Evolutionary conservation across 2,888 invertebrate genomes (phyloP).

Genomic region (Mechanitis messenoides): DNA sequence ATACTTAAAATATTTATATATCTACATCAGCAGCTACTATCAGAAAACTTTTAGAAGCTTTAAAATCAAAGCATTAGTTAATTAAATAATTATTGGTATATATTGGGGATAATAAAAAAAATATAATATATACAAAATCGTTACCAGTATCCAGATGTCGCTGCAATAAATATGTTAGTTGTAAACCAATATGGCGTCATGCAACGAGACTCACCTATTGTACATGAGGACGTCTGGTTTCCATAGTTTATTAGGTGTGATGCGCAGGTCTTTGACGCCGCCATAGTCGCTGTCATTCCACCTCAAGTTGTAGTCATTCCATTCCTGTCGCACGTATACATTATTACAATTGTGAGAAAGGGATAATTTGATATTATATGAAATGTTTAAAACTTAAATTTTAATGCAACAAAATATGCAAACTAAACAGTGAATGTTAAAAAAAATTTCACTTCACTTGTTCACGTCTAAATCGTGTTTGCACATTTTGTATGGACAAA

Average conservation of each 20-base stretch:
- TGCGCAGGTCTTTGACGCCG: conserved; percentile 93
- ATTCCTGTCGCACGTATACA: conserved; percentile 83
- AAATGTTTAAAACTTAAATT: conserved; percentile 6
- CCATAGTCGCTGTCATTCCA: conserved; percentile 98
- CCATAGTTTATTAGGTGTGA: conserved; percentile 97
- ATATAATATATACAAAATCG: background rate
- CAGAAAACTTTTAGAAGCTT: too few relatives aligned
- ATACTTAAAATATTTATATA: too few relatives aligned
- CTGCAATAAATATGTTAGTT: conserved; percentile 26
- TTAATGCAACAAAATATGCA: background rate
- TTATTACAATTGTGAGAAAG: conserved; percentile 37
- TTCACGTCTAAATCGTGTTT: conserved; percentile 7
- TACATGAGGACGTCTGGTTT: conserved; percentile 99
- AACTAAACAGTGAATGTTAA: conserved; percentile 6
- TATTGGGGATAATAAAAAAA: background rate
- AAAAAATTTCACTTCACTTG: conserved; percentile 9
- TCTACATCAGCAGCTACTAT: too few relatives aligned
- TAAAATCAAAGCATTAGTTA: background rate
- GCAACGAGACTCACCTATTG: conserved; percentile 87
- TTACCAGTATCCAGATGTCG: conserved; percentile 7
- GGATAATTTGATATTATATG: conserved; percentile 22
- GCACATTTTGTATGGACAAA: conserved; percentile 8
- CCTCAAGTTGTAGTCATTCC: conserved; percentile 97
- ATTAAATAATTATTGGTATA: background rate
- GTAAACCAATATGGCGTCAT: conserved; percentile 19